Conservation (phyloP, 2,797 vertebrate species). For the Podarcis siculus region DNA sequence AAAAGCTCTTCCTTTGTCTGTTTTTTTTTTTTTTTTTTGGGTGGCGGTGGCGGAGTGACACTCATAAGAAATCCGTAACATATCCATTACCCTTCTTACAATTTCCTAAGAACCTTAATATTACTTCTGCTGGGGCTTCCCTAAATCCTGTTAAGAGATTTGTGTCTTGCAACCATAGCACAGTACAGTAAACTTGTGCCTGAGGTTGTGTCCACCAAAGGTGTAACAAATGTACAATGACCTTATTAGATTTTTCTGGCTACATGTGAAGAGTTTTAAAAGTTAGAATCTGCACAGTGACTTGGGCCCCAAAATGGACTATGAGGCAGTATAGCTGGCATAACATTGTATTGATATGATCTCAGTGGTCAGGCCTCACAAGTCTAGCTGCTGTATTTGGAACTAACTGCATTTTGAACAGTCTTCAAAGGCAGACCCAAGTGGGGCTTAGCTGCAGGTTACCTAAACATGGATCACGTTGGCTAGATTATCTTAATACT, state of each 20-base stretch:
- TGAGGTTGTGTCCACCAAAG: neutral
- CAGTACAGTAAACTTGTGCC: neutral
- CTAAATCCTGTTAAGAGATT: neutral
- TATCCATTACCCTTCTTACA: neutral
- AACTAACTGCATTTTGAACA: neutral
- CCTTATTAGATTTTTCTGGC: neutral
- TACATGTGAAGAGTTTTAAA: neutral
- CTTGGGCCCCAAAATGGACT: neutral
- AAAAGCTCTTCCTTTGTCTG: neutral
- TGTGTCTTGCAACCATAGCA: neutral
- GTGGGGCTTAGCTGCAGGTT: neutral
- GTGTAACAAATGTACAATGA: neutral
- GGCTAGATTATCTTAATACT: neutral
- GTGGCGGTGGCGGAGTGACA: too few species aligned
- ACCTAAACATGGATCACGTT: neutral
- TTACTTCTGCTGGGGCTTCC: neutral
- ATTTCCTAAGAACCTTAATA: neutral
- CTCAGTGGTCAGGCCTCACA: neutral
- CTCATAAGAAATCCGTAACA: neutral
- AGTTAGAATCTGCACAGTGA: neutral
- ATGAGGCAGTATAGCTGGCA: neutral
- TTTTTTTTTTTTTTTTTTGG: neutral
- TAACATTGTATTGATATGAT: neutral
- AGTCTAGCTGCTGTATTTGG: neutral
- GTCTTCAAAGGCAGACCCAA: neutral